phyloP scores from a whole-genome alignment of 2,888 invertebrate species.

The Dynastes grantii region DNA sequence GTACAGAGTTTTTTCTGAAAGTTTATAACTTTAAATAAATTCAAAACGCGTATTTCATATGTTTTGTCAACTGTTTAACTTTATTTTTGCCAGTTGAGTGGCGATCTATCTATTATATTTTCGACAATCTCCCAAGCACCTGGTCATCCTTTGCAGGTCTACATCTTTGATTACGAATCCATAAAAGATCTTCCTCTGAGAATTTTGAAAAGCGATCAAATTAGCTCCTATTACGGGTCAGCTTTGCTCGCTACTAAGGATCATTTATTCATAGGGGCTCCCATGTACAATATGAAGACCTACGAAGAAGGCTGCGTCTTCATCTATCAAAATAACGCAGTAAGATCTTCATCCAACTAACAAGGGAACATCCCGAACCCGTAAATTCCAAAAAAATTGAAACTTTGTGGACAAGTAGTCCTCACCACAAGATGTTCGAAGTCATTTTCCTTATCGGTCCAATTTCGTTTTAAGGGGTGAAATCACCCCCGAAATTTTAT shows the following conservation, averaged over 20 bases:
- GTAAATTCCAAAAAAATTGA: no score
- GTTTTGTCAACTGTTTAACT: no score
- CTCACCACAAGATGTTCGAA: no score
- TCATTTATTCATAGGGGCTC: slow-evolving; percentile 55
- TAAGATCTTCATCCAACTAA: slow-evolving; percentile 20
- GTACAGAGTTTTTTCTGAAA: no score
- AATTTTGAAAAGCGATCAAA: slow-evolving; percentile 33
- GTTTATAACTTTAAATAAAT: no score
- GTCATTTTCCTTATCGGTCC: no score
- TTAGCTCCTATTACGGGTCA: slow-evolving; percentile 52
- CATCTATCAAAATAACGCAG: slow-evolving; percentile 70
- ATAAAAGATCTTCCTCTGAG: slow-evolving; percentile 28
- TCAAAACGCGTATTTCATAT: no score
- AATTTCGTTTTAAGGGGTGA: no score
- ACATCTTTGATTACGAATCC: slow-evolving; percentile 37
- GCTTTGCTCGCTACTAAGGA: slow-evolving; percentile 49
- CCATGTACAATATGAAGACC: slow-evolving; percentile 50
- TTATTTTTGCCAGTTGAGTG: background rate
- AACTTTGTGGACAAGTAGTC: no score
- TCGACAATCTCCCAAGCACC: background rate
- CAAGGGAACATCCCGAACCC: no score
- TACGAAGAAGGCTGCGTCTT: slow-evolving; percentile 78
- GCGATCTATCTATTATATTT: background rate
- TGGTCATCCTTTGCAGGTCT: slow-evolving; percentile 34
- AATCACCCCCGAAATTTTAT: no score